phyloP scores from a whole-genome alignment of 1,140 invertebrate genomes.

The Scaptomyza hsui region DNA sequence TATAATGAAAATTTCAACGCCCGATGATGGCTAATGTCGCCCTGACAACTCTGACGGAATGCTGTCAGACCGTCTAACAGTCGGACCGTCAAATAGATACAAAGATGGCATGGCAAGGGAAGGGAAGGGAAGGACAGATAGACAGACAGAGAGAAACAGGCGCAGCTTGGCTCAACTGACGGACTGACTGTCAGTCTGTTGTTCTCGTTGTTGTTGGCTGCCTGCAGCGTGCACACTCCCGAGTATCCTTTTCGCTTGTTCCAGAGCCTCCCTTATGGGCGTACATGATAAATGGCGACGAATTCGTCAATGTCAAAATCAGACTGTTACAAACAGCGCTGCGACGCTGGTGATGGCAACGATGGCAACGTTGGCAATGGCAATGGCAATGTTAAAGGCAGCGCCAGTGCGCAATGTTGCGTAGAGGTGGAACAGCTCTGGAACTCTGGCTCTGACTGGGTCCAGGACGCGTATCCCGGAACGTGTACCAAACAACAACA shows the following conservation, averaged over 20 bases:
- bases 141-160: neutral
- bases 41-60: slow-evolving; percentile 53
- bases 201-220: slow-evolving; percentile 14
- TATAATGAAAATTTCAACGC: slow-evolving; percentile 58
- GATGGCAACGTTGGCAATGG: slow-evolving; percentile 7
- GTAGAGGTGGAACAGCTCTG: slow-evolving; percentile 37
- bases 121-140: neutral
- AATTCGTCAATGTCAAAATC: slow-evolving; percentile 80
- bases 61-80: slow-evolving; percentile 38
- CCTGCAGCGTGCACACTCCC: slow-evolving; percentile 47
- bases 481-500: slow-evolving; percentile 12
- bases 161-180: slow-evolving; percentile 19
- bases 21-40: slow-evolving; percentile 45
- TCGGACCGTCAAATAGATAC: slow-evolving; percentile 9
- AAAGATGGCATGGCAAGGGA: slow-evolving; percentile 19
- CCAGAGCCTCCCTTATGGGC: slow-evolving; percentile 59
- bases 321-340: slow-evolving; percentile 72
- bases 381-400: slow-evolving; percentile 4
- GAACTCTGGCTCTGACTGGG: slow-evolving; percentile 15
- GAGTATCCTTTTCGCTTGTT: slow-evolving; percentile 58
- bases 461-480: slow-evolving; percentile 32
- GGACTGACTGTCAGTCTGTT: slow-evolving; percentile 17
- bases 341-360: slow-evolving; percentile 17
- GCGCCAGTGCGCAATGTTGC: slow-evolving; percentile 30
- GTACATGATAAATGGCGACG: slow-evolving; percentile 69